Conservation (phyloP, 2,888 invertebrate species). For the Drosophila emarginata region DNA sequence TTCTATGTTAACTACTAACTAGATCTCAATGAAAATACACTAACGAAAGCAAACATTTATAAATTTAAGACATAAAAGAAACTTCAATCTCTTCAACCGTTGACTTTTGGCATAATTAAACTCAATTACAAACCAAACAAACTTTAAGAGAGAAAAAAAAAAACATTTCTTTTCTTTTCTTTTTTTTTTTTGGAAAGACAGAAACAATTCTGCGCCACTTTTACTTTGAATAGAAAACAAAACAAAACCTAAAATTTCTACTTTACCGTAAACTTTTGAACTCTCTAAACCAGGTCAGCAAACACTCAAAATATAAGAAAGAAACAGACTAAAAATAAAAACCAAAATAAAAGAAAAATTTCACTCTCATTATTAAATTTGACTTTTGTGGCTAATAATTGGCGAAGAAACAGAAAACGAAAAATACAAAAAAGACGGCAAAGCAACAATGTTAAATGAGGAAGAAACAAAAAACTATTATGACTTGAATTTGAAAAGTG, state of each 20-base stretch:
- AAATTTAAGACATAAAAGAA: neutral
- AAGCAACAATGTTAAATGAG: slow-evolving; percentile 20
- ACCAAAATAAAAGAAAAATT: slow-evolving; percentile 23
- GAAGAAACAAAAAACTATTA: slow-evolving; percentile 32
- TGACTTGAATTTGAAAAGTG: slow-evolving; percentile 55
- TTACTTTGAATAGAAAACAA: slow-evolving; percentile 13
- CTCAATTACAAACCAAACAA: slow-evolving; percentile 30
- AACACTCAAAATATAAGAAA: slow-evolving; percentile 17
- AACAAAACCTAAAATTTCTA: neutral
- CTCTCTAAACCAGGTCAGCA: slow-evolving; percentile 39
- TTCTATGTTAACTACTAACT: neutral
- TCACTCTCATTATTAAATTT: slow-evolving; percentile 55
- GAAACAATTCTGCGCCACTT: slow-evolving; percentile 35
- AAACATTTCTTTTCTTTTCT: slow-evolving; percentile 30
- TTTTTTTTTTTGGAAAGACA: slow-evolving; percentile 13
- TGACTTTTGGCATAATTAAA: slow-evolving; percentile 41
- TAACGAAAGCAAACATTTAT: no score
- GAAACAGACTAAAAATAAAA: neutral
- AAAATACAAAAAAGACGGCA: slow-evolving; percentile 9
- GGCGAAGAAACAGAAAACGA: slow-evolving; percentile 20
- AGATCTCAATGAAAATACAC: neutral
- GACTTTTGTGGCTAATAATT: slow-evolving; percentile 43
- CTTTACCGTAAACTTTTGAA: slow-evolving; percentile 32
- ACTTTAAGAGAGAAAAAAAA: slow-evolving; percentile 20
- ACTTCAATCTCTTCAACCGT: neutral